Conservation (phyloP, 2,113 vertebrate species). For the Malurus elegans region DNA sequence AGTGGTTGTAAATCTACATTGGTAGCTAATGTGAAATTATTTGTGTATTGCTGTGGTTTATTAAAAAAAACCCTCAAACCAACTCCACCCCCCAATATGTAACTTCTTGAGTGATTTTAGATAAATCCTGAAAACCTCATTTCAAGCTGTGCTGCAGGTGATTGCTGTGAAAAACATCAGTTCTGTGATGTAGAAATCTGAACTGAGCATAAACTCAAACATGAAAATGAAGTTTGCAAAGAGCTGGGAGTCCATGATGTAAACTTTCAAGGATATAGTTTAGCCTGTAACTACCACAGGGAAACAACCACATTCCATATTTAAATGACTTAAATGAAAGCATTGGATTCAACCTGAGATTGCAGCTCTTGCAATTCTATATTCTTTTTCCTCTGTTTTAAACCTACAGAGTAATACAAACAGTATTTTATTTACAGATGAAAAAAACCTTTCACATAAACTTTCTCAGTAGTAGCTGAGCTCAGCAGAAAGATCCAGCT, state of each 20-base stretch:
- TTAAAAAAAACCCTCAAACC: neutral
- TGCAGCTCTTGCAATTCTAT: neutral
- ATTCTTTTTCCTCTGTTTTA: neutral
- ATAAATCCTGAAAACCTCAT: neutral
- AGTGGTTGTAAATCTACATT: neutral
- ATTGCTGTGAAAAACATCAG: neutral
- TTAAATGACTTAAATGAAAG: neutral
- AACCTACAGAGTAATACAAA: neutral
- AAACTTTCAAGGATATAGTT: neutral
- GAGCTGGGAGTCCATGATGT: neutral
- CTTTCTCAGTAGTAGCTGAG: neutral
- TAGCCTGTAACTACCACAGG: neutral
- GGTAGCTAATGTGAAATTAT: neutral
- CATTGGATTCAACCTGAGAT: neutral
- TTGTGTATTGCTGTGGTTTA: neutral
- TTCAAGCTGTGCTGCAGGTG: neutral
- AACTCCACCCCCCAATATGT: fast-evolving
- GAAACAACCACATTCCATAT: neutral
- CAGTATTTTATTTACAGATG: neutral
- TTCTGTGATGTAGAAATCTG: neutral
- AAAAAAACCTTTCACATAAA: neutral
- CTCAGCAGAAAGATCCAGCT: neutral
- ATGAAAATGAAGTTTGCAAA: neutral
- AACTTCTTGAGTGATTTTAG: neutral
- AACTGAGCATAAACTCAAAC: neutral